Base-by-base conservation (phyloP, 2,888 invertebrate species). In the Ophioninae sp. region DNA sequence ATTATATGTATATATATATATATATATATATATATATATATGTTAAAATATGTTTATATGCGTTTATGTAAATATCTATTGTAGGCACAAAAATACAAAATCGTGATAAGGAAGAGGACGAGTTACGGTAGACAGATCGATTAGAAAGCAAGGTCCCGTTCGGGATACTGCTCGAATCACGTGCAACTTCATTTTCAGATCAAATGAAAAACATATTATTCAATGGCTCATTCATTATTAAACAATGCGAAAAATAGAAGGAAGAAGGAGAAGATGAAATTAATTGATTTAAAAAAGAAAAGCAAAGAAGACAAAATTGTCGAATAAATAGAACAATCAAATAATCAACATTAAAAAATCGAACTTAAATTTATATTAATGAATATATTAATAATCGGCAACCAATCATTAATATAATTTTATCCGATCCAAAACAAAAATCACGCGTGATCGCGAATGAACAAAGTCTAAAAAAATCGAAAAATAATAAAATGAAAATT, bases 91-190 rank as follows among this genome's bases (percentile, higher is more conserved):
- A 84, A 81, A 81, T 81, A 84, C 81, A 75, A 84, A 83, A 83
- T 81, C 81, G 83, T 83, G 84, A 81, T 81, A 84, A 84, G 84
- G 84, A 84, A 84, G 84, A 84, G 81, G 75, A 84, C 78, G 80
- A 80, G 68, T 77, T 77, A 73, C 67, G 69, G 72, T 74, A 73
- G 73, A 83, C 80, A 79, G 84, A 70, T 75, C 81, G 77, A 81
- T 84, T 84, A 84, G 84, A 84, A 84, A 84, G 84, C 84, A 84
- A 84, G 84, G 81, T 84, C 81, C 84, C 79, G 73, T 79, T 79
- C 73, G 59, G 50, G 61, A 74, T 61, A 79, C 73, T 62, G 67
- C 68, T 62, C 65, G 75, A 79, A 84, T 67, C 68, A 57, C 70
- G 76, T 72, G 81, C 70, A 72, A 75, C 62, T 79, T 75, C 73